phyloP scores from a whole-genome alignment of 2,113 vertebrate species.

The Protobothrops mucrosquamatus region DNA sequence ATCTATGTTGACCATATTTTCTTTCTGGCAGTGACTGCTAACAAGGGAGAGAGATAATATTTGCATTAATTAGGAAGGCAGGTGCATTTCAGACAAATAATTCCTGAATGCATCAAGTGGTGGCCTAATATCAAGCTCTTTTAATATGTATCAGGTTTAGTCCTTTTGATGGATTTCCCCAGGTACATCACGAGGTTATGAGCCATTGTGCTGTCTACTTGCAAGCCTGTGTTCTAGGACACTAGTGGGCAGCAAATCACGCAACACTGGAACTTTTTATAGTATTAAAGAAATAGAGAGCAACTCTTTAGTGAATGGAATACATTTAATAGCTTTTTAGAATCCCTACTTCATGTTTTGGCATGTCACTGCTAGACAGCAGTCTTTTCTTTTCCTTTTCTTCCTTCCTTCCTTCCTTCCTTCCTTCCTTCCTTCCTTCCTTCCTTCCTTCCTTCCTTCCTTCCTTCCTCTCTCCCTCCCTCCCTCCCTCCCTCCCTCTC shows the following conservation, averaged over 20 bases:
- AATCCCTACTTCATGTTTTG: rapidly evolving
- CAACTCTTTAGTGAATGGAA: not conserved
- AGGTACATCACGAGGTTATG: not conserved
- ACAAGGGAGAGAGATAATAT: not conserved
- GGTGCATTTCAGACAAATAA: not conserved
- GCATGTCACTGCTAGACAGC: not conserved
- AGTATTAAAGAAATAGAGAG: not conserved
- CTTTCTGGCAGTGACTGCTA: not conserved
- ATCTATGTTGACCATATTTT: conserved; percentile 13
- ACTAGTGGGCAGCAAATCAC: conserved; percentile 79
- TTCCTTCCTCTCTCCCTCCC: rapidly evolving
- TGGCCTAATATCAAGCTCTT: not conserved
- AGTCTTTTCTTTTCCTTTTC: not conserved
- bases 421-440: not conserved
- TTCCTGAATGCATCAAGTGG: rapidly evolving
- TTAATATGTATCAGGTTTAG: not conserved
- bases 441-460: rapidly evolving
- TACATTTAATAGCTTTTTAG: not conserved
- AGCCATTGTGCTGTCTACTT: conserved; percentile 12
- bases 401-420: too few relatives aligned
- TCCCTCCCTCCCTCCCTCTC: not conserved
- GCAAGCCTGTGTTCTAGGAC: conserved; percentile 50
- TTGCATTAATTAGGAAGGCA: not conserved
- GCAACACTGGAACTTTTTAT: conserved; percentile 19
- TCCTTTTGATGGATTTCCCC: not conserved